Evolutionary conservation across 2,888 invertebrate genomes (phyloP), one percentile per base, ranked within the genome.

Genomic region (Cephus pygmeus): DNA sequence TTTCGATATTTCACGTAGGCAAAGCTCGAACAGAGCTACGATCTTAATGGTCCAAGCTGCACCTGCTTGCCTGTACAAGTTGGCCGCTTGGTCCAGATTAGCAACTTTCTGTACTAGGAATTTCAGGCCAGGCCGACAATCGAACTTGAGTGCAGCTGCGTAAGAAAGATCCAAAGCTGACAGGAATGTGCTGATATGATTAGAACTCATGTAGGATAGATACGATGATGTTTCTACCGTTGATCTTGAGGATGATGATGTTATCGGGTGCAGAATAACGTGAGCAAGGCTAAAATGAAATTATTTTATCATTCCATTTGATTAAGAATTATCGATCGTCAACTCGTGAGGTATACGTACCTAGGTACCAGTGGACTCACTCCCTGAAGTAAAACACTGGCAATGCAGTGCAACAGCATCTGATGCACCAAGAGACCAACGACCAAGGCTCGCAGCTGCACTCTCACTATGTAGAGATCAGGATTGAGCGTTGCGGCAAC

Each of bases 81-180:
- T 98, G 1, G 98, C 97, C 6, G 97, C 97, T 85, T 96, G 94
- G 80, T 96, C 96, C 82, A 97, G 93, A 88, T 96, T 96, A 0
- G 96, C 97, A 0, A 98, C 97, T 92, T 98, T 98, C 91, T 98
- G 98, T 81, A 98, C 95, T 4, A 98, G 94, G 90, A 98, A 98
- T 91, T 98, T 98, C 33, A 98, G 92, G 0, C 98, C 98, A 0
- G 98, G 98, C 56, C 98, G 94, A 12, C 95, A 94, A 91, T 98
- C 98, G 89, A 98, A 98, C 87, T 97, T 96, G 89, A 95, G 93
- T 0, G 98, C 96, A 79, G 97, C 94, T 76, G 94, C 94, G 88
- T 97, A 96, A 3, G 98, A 97, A 80, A 96, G 93, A 85, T 97
- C 96, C 81, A 98, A 93, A 86, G 96, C 96, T 85, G 95, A 95